Conservation (phyloP, 2,888 invertebrate genomes). For the Sesia apiformis region DNA sequence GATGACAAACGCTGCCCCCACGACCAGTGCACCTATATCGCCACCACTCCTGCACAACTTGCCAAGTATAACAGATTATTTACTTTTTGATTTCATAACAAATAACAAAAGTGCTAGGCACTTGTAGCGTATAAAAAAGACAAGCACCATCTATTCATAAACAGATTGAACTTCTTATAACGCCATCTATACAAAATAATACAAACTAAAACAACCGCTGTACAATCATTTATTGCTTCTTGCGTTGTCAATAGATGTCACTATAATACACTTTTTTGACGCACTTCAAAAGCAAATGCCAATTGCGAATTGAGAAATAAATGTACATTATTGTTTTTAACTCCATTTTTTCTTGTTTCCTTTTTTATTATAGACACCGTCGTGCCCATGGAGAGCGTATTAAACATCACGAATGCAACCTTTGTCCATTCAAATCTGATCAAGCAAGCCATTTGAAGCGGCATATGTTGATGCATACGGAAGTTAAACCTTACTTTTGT, state of each 20-base stretch:
- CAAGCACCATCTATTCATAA: too few species aligned
- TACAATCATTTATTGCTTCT: not conserved
- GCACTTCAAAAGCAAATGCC: too few species aligned
- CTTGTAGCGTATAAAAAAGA: too few species aligned
- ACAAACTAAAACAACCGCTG: not conserved
- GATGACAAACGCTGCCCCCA: conserved; percentile 33
- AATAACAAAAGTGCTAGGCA: too few species aligned
- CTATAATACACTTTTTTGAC: too few species aligned
- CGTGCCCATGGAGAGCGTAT: conserved; percentile 62
- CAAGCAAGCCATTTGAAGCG: conserved; percentile 82
- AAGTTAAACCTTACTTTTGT: conserved; percentile 89
- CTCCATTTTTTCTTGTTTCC: too few species aligned
- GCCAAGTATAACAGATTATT: conserved; percentile 27
- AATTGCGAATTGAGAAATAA: too few species aligned
- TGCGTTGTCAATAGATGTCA: too few species aligned
- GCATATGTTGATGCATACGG: conserved; percentile 86
- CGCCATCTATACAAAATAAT: conserved; percentile 15
- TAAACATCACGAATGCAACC: conserved; percentile 75
- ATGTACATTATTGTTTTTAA: too few species aligned
- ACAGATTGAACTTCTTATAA: not conserved
- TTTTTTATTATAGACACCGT: conserved; percentile 68
- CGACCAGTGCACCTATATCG: conserved; percentile 39
- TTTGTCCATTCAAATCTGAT: conserved; percentile 81
- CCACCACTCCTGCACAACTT: conserved; percentile 35
- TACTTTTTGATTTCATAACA: too few species aligned